phyloP scores from a whole-genome alignment of 2,113 vertebrate species.

The Speoplatyrhinus poulsoni region DNA sequence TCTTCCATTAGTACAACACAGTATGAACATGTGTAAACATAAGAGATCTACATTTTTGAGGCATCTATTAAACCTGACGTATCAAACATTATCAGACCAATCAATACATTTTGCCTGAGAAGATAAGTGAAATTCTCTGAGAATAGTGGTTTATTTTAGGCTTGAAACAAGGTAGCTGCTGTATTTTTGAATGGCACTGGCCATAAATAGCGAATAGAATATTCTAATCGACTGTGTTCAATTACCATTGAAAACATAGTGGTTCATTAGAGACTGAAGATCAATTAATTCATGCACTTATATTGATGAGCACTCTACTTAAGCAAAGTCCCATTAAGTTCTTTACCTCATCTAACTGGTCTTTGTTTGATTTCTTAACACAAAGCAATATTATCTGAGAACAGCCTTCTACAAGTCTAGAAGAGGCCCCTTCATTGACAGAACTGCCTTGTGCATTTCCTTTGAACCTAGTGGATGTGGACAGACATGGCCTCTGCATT shows the following conservation, averaged over 20 bases:
- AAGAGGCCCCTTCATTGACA: constrained; percentile 1
- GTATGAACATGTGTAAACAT: too few species aligned
- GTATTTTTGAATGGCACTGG: background rate
- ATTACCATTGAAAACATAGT: too few species aligned
- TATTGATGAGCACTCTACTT: too few species aligned
- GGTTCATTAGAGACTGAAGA: too few species aligned
- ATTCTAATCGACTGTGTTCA: too few species aligned
- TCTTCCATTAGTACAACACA: too few species aligned
- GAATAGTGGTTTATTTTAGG: constrained; percentile 4
- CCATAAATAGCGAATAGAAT: too few species aligned
- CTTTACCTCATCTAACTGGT: constrained; percentile 7
- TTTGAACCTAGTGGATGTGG: background rate
- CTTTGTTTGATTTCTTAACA: constrained; percentile 17
- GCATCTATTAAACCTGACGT: too few species aligned
- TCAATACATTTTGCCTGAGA: background rate
- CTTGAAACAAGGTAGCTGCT: background rate
- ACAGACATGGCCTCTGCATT: constrained; percentile 5
- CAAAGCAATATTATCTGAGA: background rate
- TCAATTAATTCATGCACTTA: too few species aligned
- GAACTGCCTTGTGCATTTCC: constrained; percentile 1
- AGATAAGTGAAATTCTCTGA: background rate
- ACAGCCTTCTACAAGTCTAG: background rate
- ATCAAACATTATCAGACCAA: background rate
- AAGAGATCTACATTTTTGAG: too few species aligned
- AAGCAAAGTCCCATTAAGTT: constrained; percentile 16